These are phyloP conservation scores for Colaptes auratus DNA, from an alignment of 2,113 vertebrate species.

Conservation along the genomic window DNA sequence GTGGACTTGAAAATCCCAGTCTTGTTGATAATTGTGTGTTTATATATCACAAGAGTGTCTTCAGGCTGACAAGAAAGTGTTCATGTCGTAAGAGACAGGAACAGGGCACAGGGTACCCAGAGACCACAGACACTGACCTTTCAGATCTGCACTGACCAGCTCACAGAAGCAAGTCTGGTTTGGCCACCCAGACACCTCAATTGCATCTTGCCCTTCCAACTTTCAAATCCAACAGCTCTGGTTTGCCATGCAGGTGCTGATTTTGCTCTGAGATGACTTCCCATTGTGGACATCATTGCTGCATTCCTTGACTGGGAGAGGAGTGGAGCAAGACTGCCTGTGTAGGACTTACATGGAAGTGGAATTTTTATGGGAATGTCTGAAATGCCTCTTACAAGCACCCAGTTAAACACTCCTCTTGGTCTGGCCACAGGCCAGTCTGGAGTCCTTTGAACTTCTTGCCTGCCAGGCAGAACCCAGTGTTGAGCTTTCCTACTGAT, in stretches of 20 bases:
- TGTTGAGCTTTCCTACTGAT: neutral
- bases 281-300: conserved; percentile 17
- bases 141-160: neutral
- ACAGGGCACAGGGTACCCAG: neutral
- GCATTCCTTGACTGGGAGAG: conserved; percentile 59
- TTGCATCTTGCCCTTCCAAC: neutral
- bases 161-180: neutral
- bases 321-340: neutral
- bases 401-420: conserved; percentile 31
- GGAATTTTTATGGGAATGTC: conserved; percentile 64
- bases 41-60: neutral
- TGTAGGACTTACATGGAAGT: conserved; percentile 52
- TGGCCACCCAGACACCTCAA: neutral
- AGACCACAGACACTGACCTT: neutral
- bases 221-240: neutral
- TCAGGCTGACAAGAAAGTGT: neutral
- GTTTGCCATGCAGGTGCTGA: neutral
- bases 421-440: conserved; percentile 21
- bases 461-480: neutral
- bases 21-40: neutral
- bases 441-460: conserved; percentile 25
- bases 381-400: conserved; percentile 46
- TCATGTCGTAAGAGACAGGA: rapidly evolving
- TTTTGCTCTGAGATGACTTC: neutral
- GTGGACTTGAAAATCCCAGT: neutral